A percentile compares a stretch with the other conserved stretches of the same genome.
These are phyloP conservation scores for Macropis europaea DNA, from an alignment of 2,888 invertebrate genomes.

Conservation along the genomic window DNA sequence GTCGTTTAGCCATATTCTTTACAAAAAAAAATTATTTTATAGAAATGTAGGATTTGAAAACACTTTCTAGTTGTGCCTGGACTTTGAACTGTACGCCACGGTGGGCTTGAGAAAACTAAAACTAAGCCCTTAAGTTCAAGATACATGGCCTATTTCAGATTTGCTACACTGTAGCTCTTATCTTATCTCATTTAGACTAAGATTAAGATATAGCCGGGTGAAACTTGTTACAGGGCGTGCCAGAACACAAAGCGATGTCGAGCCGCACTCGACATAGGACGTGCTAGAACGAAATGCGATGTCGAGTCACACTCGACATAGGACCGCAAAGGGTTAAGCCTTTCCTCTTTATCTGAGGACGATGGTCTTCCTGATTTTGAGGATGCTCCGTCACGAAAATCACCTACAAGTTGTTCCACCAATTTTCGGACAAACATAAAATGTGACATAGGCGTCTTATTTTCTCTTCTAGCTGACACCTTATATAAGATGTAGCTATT, in stretches of 20 bases:
- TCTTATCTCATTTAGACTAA: neutral
- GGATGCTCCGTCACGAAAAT: conserved; percentile 9
- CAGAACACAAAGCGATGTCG: neutral
- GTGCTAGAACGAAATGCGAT: neutral
- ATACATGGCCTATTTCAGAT: neutral
- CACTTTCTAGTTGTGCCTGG: too few relatives aligned
- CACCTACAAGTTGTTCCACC: conserved; percentile 13
- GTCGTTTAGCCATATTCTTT: too few relatives aligned
- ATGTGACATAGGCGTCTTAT: neutral
- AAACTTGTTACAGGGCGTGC: neutral
- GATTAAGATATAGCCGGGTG: neutral
- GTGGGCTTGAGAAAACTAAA: conserved; percentile 30
- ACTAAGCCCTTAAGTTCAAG: too few relatives aligned
- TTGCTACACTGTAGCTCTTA: neutral
- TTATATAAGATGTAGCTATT: conserved; percentile 19
- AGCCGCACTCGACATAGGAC: neutral
- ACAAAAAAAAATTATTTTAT: too few relatives aligned
- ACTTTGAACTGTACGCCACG: too few relatives aligned
- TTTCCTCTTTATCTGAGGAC: neutral
- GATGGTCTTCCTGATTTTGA: neutral
- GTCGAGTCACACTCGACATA: neutral
- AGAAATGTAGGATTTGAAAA: too few relatives aligned
- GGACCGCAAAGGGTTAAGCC: too few relatives aligned
- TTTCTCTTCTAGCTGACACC: conserved; percentile 10
- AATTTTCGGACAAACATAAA: conserved; percentile 1